A percentile compares a stretch with the other conserved stretches of the same genome.
Evolutionary conservation across 2,797 vertebrate species (phyloP).

Genomic region (Macropus fuliginosus): DNA sequence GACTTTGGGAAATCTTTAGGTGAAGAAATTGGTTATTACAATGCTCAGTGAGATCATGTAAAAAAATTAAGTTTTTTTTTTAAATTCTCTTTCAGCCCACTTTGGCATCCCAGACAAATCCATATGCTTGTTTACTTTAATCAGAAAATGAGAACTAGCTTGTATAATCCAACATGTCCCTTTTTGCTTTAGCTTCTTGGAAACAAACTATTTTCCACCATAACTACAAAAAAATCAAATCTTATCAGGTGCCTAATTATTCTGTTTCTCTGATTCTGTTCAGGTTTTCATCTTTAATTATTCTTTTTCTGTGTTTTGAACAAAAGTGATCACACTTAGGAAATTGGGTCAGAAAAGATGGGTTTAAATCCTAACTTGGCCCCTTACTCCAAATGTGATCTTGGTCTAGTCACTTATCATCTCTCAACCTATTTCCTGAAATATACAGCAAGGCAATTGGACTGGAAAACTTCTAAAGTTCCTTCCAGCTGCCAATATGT

Average conservation of each 20-base stretch:
- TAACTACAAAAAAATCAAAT: neutral
- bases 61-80: neutral
- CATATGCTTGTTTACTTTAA: neutral
- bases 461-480: neutral
- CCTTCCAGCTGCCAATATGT: neutral
- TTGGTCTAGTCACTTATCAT: neutral
- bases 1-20: neutral
- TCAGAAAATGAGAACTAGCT: neutral
- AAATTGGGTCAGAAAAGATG: neutral
- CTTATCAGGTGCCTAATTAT: neutral
- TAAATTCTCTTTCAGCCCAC: neutral
- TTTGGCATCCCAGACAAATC: neutral
- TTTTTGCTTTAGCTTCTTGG: neutral
- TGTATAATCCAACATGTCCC: neutral
- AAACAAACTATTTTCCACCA: neutral
- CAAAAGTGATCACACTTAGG: neutral
- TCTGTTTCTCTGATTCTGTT: neutral
- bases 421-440: neutral
- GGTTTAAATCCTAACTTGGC: neutral
- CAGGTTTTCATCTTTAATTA: neutral
- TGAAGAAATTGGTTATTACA: neutral
- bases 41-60: neutral
- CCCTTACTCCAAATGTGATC: neutral
- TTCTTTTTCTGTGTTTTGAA: neutral
- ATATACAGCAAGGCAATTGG: neutral